A percentile compares a stretch with the other conserved stretches of the same genome.
Conservation (phyloP, 2,113 vertebrate genomes). For the Hippocampus abdominalis region DNA sequence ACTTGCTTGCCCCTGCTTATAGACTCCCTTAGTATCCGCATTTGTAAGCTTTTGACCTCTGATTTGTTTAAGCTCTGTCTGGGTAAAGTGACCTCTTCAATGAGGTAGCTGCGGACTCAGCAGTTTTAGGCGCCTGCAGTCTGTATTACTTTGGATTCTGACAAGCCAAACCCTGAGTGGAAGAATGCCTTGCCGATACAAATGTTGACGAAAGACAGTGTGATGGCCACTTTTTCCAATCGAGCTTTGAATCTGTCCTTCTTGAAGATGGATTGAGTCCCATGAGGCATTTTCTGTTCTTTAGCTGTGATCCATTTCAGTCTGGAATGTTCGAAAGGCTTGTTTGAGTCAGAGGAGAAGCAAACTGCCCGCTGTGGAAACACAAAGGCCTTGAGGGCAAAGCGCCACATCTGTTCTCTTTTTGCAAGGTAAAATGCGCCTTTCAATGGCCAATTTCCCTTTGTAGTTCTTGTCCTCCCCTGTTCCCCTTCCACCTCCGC, state of each 20-base stretch:
- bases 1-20: neutral
- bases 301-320: neutral
- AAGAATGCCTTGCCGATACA: neutral
- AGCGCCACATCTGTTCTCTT: slow-evolving; percentile 17
- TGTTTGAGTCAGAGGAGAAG: slow-evolving; percentile 1
- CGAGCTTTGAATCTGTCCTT: neutral
- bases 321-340: neutral
- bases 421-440: slow-evolving; percentile 16
- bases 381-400: slow-evolving; percentile 21
- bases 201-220: too few relatives aligned
- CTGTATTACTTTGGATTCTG: neutral
- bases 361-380: slow-evolving; percentile 23
- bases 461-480: neutral
- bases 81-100: neutral
- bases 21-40: neutral
- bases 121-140: neutral
- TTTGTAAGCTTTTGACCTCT: neutral
- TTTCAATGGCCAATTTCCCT: neutral
- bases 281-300: neutral
- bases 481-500: slow-evolving; percentile 7
- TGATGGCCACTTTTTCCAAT: neutral
- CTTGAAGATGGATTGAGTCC: neutral
- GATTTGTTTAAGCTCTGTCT: neutral
- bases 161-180: neutral
- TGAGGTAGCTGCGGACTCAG: neutral